Conservation (phyloP, 2,888 invertebrate species). For the Cephus spinipes region DNA sequence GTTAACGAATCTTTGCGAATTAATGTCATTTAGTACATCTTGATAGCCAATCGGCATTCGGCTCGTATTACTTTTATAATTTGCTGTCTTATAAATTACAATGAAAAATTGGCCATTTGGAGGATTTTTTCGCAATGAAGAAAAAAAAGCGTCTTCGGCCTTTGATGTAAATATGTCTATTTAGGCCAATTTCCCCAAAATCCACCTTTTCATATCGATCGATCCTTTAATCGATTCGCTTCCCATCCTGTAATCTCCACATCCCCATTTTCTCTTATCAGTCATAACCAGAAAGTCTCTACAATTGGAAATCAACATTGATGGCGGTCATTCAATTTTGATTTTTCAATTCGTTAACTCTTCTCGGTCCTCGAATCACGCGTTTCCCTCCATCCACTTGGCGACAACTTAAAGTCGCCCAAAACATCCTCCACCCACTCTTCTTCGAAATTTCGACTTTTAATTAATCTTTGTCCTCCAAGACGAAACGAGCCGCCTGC, state of each 20-base stretch:
- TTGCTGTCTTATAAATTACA: not conserved
- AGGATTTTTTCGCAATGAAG: constrained; percentile 10
- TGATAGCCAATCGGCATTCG: constrained; percentile 12
- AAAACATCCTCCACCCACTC: too few relatives aligned
- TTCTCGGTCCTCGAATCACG: not conserved
- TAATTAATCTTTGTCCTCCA: not conserved
- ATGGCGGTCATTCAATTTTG: constrained; percentile 56
- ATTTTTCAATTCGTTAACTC: constrained; percentile 33
- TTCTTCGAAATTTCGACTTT: too few relatives aligned
- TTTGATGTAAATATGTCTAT: constrained; percentile 61
- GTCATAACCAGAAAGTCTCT: constrained; percentile 1
- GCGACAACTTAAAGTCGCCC: too few relatives aligned
- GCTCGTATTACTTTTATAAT: constrained; percentile 6
- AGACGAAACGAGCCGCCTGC: not conserved
- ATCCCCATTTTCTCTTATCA: not conserved
- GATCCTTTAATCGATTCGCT: not conserved
- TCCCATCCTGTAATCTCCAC: constrained; percentile 8
- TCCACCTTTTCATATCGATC: not conserved
- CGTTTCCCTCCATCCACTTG: not conserved
- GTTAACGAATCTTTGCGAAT: constrained; percentile 37
- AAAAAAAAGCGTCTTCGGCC: constrained; percentile 45
- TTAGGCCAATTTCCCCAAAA: constrained; percentile 44
- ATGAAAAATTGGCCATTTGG: constrained; percentile 28
- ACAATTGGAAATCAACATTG: constrained; percentile 47
- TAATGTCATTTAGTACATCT: constrained; percentile 28